Conservation (phyloP, 2,888 invertebrate species). For the Scrobipalpa atriplicella region DNA sequence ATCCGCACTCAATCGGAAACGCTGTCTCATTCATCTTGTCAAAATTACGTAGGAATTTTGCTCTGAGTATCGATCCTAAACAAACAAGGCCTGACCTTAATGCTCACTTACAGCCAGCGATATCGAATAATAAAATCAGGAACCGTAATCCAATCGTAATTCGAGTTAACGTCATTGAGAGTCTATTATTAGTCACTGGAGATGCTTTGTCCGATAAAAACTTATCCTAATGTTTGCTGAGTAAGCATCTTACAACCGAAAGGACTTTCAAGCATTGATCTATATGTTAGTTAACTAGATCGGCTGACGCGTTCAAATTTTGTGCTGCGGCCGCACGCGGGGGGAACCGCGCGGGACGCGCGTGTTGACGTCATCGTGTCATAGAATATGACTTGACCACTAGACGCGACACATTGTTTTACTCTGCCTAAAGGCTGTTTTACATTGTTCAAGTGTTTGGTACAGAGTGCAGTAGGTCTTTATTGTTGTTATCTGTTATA, state of each 20-base stretch:
- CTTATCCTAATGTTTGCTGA: not conserved
- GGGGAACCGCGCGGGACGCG: too few relatives aligned
- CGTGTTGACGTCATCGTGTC: too few relatives aligned
- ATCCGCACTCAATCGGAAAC: not conserved
- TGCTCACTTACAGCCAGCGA: not conserved
- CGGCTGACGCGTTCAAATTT: too few relatives aligned
- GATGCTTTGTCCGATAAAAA: not conserved
- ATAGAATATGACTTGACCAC: too few relatives aligned
- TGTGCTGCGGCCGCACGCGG: too few relatives aligned
- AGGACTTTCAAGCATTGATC: too few relatives aligned
- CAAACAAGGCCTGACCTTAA: conserved; percentile 1
- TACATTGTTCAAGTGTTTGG: too few relatives aligned
- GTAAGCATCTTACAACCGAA: not conserved
- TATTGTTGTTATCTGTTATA: too few relatives aligned
- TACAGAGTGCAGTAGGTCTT: too few relatives aligned
- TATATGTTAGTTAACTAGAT: too few relatives aligned
- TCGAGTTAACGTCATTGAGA: conserved; percentile 14
- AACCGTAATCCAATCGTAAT: conserved; percentile 10
- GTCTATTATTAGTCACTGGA: conserved; percentile 19
- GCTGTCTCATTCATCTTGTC: not conserved
- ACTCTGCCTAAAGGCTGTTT: too few relatives aligned
- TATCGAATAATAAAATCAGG: conserved; percentile 13
- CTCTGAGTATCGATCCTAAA: conserved; percentile 14
- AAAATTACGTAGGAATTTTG: not conserved
- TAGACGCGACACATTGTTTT: too few relatives aligned